phyloP scores from a whole-genome alignment of 2,113 vertebrate genomes.

The Gavialis gangeticus region DNA sequence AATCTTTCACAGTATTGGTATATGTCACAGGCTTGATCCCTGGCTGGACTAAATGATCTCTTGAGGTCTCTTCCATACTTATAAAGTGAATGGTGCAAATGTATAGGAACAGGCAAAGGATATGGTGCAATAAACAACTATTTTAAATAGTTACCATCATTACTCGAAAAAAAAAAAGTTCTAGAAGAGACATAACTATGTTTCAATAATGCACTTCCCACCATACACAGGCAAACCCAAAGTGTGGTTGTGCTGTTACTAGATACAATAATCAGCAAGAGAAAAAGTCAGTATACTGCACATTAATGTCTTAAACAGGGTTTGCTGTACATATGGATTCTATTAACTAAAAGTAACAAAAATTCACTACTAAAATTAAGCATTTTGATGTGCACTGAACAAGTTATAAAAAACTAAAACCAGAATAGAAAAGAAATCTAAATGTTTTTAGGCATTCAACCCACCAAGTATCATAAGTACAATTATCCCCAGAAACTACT shows the following conservation, averaged over 20 bases:
- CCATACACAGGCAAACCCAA: neutral
- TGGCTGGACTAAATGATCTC: too few species aligned
- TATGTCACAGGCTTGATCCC: too few species aligned
- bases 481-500: neutral
- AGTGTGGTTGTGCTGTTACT: neutral
- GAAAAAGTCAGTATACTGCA: neutral
- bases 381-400: neutral
- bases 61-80: neutral
- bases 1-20: neutral
- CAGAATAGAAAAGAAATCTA: neutral
- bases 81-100: neutral
- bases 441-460: neutral
- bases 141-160: neutral
- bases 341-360: neutral
- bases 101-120: fast-evolving
- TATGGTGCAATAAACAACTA: neutral
- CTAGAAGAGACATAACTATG: neutral
- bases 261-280: neutral
- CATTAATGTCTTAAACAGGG: neutral
- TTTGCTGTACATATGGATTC: neutral
- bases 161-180: neutral
- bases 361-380: neutral
- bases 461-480: neutral
- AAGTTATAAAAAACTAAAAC: neutral
- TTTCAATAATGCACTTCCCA: neutral